Conservation (phyloP, 2,888 invertebrate genomes). For the Athetis lepigone region DNA sequence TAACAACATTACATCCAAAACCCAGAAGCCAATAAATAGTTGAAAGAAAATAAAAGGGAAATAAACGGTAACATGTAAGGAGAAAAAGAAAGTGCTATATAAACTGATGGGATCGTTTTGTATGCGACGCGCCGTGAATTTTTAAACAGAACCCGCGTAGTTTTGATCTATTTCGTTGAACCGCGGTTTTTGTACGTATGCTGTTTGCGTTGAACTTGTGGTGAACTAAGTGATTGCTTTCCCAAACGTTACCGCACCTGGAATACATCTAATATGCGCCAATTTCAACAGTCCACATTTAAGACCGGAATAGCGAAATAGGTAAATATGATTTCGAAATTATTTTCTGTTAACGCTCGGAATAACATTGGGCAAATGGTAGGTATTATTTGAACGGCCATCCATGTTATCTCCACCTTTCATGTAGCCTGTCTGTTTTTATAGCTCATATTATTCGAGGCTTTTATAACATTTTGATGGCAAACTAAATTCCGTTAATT, state of each 20-base stretch:
- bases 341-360: constrained; percentile 25
- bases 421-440: constrained; percentile 24
- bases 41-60: constrained; percentile 56
- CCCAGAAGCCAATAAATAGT: constrained; percentile 50
- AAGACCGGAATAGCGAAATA: constrained; percentile 20
- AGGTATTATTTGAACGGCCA: constrained; percentile 18
- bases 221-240: constrained; percentile 63
- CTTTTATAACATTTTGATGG: constrained; percentile 27
- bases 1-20: constrained; percentile 16
- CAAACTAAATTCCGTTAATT: constrained; percentile 25
- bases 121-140: constrained; percentile 65
- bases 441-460: constrained; percentile 30
- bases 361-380: constrained; percentile 30
- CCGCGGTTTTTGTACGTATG: constrained; percentile 50
- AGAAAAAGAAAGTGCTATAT: constrained; percentile 64
- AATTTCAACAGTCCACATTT: constrained; percentile 22
- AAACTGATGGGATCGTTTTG: constrained; percentile 64
- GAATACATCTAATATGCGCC: constrained; percentile 31
- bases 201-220: constrained; percentile 54
- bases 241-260: constrained; percentile 37
- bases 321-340: constrained; percentile 36
- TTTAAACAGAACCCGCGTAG: constrained; percentile 57
- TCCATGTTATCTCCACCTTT: constrained; percentile 32
- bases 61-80: constrained; percentile 50
- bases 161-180: constrained; percentile 60